Percentiles rank a stretch among this genome's conserved stretches.
Evolutionary conservation across 2,797 vertebrate genomes (phyloP).

Genomic region (Poecilia wingei): DNA sequence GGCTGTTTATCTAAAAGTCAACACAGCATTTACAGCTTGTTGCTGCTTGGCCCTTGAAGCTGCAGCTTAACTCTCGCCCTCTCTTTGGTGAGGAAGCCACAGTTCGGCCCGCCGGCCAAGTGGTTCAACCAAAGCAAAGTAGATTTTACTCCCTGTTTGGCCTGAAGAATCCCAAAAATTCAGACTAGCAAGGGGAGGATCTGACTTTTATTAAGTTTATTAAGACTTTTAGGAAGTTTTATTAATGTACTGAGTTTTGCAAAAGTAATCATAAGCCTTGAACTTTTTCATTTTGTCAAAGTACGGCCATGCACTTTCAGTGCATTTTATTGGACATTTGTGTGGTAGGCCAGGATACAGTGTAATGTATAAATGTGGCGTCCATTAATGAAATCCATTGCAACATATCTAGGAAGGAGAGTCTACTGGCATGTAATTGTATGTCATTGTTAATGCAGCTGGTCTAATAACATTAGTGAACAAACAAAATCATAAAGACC

Average conservation of each 20-base stretch:
- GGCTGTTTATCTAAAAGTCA: constrained; percentile 51
- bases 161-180: constrained; percentile 40
- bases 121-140: constrained; percentile 34
- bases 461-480: background rate
- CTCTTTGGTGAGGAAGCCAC: constrained; percentile 35
- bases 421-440: background rate
- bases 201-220: background rate
- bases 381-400: background rate
- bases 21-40: constrained; percentile 41
- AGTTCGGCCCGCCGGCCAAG: constrained; percentile 17
- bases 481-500: background rate
- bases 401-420: background rate
- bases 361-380: background rate
- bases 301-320: background rate
- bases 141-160: constrained; percentile 40
- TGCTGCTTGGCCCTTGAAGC: constrained; percentile 38
- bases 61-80: constrained; percentile 40
- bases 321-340: background rate
- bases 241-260: constrained; percentile 7
- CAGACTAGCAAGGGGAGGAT: constrained; percentile 26
- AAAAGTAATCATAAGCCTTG: background rate
- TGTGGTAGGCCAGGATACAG: background rate
- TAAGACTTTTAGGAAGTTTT: constrained; percentile 1
- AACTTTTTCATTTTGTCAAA: background rate
- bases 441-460: background rate